Conservation (phyloP, 2,113 vertebrate genomes). For the Ia io region DNA sequence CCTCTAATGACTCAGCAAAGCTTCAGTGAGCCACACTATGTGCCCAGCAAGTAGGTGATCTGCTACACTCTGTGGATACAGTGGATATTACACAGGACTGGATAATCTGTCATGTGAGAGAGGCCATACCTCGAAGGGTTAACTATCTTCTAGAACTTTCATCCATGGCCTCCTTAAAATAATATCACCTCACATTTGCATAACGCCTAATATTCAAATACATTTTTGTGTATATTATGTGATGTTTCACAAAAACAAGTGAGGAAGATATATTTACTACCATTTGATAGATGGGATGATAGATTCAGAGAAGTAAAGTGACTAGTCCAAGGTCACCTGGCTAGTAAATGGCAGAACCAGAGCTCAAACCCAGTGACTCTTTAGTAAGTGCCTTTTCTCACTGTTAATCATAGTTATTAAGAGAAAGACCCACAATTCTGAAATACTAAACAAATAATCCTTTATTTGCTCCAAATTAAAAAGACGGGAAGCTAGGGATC, state of each 20-base stretch:
- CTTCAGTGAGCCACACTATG: neutral
- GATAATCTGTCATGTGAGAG: neutral
- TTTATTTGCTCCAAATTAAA: conserved; percentile 29
- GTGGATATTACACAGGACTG: neutral
- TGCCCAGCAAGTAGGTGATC: neutral
- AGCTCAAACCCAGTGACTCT: neutral
- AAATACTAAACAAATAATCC: neutral
- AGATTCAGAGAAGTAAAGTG: neutral
- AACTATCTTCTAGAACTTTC: conserved; percentile 26
- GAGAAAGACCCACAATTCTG: neutral
- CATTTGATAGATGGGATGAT: neutral
- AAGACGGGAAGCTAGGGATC: neutral
- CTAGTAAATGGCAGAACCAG: neutral
- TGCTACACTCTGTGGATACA: neutral
- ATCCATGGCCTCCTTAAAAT: neutral
- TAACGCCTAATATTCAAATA: neutral
- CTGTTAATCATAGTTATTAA: neutral
- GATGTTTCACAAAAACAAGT: neutral
- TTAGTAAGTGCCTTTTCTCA: neutral
- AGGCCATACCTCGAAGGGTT: neutral
- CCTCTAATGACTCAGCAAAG: conserved; percentile 8
- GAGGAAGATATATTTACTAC: neutral
- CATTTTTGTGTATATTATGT: conserved; percentile 22
- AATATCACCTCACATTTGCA: neutral
- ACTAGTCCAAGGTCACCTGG: neutral